Base-by-base conservation (phyloP, 37 sponge, comb jelly and placozoan genomes). In the Mnemiopsis leidyi region DNA sequence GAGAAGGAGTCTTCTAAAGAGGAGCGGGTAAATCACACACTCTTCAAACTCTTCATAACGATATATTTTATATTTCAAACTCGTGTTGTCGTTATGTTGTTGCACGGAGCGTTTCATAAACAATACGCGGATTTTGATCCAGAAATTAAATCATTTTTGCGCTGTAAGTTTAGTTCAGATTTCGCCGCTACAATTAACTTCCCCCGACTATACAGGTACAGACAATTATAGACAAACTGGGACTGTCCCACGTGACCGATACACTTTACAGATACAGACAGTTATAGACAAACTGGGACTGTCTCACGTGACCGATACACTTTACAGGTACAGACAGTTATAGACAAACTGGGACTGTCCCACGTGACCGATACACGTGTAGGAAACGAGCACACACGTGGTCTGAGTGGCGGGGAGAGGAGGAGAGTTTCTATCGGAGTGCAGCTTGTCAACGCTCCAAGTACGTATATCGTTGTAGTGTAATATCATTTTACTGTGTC, bases 261-360 rank as follows among this genome's bases (percentile, higher is more conserved):
- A 40, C 90, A 38, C 40, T n/a, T n/a, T n/a, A n/a, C n/a, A 85
- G 90, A 61, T 85, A n/a, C 90, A 85, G 61, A 85, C 90, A 85
- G 90, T 85, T n/a, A 85, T 85, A 40, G 90, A 85, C 90, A 38
- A 61, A 39, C 61, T 85, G 48, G 90, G 90, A 0, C 29, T 85
- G 29, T 38, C 90, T 61, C 90, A 85, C 61, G 90, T 85, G 61
- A 18, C 90, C 5, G 90, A 85, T 39, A 40, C 90, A 38, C 40
- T n/a, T n/a, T n/a, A 40, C 39, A 85, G 90, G 90, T 85, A n/a
- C 90, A 85, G 61, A 85, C 90, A 85, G 90, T 85, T n/a, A 85
- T 85, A 40, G 90, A 85, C 90, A 38, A 61, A 39, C 61, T 85
- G 48, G 90, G 90, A 0, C 29, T 85, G 29, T 38, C 90, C 90